These are phyloP conservation scores for Bergia puertoricense DNA, from an alignment of 92 coral and sea anemone species.

Conservation along the genomic window DNA sequence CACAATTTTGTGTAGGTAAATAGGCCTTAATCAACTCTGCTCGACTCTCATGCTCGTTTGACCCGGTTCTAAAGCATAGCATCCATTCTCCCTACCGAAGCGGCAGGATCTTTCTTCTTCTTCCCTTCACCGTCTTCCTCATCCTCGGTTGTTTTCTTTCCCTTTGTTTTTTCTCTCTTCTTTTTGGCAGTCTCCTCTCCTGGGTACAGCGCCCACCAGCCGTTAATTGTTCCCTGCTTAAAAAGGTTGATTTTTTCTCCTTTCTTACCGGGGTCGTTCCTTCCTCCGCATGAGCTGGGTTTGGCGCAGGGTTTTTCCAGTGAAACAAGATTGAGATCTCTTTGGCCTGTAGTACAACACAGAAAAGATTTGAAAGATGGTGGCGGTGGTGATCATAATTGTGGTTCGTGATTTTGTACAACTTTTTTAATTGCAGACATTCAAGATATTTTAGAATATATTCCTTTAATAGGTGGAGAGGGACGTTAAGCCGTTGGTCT, in stretches of 20 bases:
- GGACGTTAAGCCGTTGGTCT: too few species aligned
- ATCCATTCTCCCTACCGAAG: constrained; percentile 43
- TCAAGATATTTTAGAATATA: background rate
- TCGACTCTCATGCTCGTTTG: background rate
- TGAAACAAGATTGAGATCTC: constrained; percentile 32
- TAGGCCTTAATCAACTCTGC: background rate
- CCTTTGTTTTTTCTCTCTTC: constrained; percentile 11
- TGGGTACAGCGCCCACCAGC: constrained; percentile 45
- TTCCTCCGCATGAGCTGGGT: constrained; percentile 51
- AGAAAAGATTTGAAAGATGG: background rate
- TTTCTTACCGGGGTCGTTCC: constrained; percentile 54
- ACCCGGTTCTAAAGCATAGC: background rate
- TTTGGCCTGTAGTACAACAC: constrained; percentile 5
- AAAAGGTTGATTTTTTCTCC: constrained; percentile 35
- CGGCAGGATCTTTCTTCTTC: constrained; percentile 57
- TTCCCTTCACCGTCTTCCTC: constrained; percentile 19
- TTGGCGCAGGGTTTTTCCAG: constrained; percentile 53
- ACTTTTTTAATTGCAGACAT: background rate
- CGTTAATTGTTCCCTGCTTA: constrained; percentile 21
- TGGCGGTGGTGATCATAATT: background rate
- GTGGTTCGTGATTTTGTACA: background rate
- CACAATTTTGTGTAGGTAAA: too few species aligned
- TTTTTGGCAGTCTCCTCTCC: constrained; percentile 33
- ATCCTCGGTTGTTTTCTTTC: constrained; percentile 1
- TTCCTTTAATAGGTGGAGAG: background rate